Evolutionary conservation across 1,140 invertebrate species (phyloP).

Genomic region (Trichomalopsis sarcophagae): DNA sequence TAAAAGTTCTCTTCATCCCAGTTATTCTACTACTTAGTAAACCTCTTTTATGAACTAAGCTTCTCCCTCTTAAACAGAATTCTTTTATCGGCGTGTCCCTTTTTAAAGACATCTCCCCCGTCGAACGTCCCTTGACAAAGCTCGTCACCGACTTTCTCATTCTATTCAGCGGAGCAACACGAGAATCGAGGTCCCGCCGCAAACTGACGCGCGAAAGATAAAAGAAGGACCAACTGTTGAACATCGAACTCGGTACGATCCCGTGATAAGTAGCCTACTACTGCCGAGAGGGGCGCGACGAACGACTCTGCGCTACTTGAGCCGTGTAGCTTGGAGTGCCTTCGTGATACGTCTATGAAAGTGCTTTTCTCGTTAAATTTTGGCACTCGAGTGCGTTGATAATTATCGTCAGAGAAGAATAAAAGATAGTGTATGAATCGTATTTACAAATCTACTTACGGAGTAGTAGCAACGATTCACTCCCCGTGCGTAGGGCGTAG

Average conservation of each 20-base stretch:
- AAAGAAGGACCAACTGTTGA: slow-evolving; percentile 76
- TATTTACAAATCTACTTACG: slow-evolving; percentile 16
- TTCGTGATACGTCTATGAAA: too few species aligned
- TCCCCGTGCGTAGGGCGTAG: background rate
- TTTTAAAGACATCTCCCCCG: background rate
- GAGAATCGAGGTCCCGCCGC: too few species aligned
- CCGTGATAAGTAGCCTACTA: slow-evolving; percentile 29
- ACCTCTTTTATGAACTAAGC: too few species aligned
- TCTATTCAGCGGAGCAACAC: background rate
- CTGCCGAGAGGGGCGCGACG: background rate
- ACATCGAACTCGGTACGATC: slow-evolving; percentile 46
- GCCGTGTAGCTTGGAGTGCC: background rate
- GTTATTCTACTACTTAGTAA: too few species aligned
- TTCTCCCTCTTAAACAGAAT: background rate
- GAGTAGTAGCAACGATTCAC: background rate
- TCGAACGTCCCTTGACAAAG: background rate
- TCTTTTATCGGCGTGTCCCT: background rate
- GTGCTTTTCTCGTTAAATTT: too few species aligned
- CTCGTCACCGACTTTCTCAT: too few species aligned
- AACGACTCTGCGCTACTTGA: background rate
- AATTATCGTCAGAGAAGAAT: background rate
- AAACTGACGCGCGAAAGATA: slow-evolving; percentile 59
- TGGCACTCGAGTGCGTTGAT: too few species aligned
- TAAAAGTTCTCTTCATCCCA: too few species aligned
- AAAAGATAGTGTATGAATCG: background rate